Percentiles rank a stretch among this genome's conserved stretches.
Evolutionary conservation across 2,888 invertebrate genomes (phyloP).

Genomic region (Apodemia duryi): DNA sequence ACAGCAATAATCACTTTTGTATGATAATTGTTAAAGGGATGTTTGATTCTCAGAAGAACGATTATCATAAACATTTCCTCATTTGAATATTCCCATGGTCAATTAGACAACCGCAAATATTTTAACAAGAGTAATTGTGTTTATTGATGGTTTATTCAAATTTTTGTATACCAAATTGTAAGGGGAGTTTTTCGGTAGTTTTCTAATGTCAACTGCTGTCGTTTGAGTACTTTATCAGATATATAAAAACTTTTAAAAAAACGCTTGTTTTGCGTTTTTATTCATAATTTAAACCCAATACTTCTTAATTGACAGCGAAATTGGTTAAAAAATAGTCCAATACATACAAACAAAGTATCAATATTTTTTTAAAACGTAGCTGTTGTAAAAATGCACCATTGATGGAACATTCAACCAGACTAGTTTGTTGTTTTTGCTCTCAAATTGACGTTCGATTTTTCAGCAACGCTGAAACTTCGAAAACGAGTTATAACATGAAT

Average conservation of each 20-base stretch:
- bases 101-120: slow-evolving; percentile 60
- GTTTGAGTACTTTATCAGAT: too few species aligned
- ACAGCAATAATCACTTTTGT: slow-evolving; percentile 5
- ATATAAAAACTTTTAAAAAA: too few species aligned
- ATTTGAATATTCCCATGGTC: slow-evolving; percentile 64
- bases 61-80: slow-evolving; percentile 17
- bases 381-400: background rate
- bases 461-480: background rate
- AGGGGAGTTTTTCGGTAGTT: background rate
- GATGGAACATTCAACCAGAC: background rate
- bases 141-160: slow-evolving; percentile 63
- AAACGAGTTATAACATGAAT: slow-evolving; percentile 10
- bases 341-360: background rate
- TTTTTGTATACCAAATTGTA: slow-evolving; percentile 27
- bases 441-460: background rate
- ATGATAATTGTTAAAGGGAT: slow-evolving; percentile 1
- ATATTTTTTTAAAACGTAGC: background rate
- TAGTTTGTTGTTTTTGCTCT: background rate
- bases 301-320: background rate
- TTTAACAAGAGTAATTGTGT: slow-evolving; percentile 31
- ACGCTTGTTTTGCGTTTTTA: too few species aligned
- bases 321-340: background rate
- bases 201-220: too few species aligned
- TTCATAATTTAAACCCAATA: background rate
- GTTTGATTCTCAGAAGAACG: background rate